Conservation (phyloP, 2,888 invertebrate species). For the Lasioglossum malachurum region DNA sequence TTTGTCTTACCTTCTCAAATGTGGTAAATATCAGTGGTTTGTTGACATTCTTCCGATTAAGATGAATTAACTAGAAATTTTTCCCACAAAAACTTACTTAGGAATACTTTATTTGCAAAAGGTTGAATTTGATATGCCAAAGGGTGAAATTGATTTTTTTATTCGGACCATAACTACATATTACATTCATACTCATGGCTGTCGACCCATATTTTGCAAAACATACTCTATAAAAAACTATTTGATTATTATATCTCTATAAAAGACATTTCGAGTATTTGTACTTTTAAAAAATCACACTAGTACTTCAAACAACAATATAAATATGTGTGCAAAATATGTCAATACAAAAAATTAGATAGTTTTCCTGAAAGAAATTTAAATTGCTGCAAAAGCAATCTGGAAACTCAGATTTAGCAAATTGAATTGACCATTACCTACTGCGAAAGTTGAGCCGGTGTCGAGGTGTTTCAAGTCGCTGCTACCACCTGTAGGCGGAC, state of each 20-base stretch:
- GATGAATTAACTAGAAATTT: too few relatives aligned
- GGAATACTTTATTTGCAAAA: too few relatives aligned
- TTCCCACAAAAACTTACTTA: too few relatives aligned
- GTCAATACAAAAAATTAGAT: background rate
- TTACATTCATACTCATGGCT: too few relatives aligned
- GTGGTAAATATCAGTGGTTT: background rate
- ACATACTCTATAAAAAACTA: background rate
- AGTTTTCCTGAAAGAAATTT: background rate
- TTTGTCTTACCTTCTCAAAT: background rate
- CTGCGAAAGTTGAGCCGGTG: constrained; percentile 47
- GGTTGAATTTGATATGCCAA: too few relatives aligned
- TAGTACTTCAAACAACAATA: background rate
- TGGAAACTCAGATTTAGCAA: background rate
- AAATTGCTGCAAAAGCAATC: background rate
- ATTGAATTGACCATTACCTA: background rate
- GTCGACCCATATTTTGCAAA: background rate
- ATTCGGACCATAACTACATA: too few relatives aligned
- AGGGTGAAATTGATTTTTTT: too few relatives aligned
- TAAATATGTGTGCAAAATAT: background rate
- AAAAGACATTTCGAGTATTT: background rate
- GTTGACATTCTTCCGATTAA: background rate
- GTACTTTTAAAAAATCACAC: background rate
- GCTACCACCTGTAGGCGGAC: constrained; percentile 44
- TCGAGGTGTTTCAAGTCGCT: constrained; percentile 26
- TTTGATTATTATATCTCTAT: background rate